Base-by-base conservation (phyloP, 2,888 invertebrate genomes). In the Xestia ashworthii region DNA sequence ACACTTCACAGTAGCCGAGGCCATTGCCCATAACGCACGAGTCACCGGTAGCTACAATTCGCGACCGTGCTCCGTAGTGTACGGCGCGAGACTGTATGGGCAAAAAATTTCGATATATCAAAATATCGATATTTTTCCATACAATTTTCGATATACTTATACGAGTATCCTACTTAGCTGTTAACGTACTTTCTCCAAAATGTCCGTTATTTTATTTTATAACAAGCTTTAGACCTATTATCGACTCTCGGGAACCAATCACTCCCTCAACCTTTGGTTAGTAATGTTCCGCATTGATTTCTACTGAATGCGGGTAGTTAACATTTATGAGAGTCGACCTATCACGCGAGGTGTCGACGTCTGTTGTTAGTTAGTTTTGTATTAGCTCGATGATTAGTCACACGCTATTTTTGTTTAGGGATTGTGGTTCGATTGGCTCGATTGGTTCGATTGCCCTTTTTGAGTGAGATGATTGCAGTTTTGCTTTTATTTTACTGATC, bases 331-430 rank as follows among this genome's bases (percentile, higher is more conserved):
- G 69, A 65, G 44, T 16, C 82, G 82, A 85, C 90, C 85, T 87
- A 89, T 90, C 89, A 90, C 88, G 90, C 89, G 69, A 87, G 66
- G 78, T 75, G 81, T 71, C 58, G 62, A 79, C 70, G 62, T 44
- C 19, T 55, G 65, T 70, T 71, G 71, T 73, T 81, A 77, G 76
- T 80, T 78, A 76, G 71, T 76, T 67, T 71, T 81, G 25, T 65
- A 60, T 74, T 74, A 50, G 66, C 62, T 74, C 32, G n/a, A 74
- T 76, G 62, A 85, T 85, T 76, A 70, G 50, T 55, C 50, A 55
- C 77, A 79, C 72, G 74, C 68, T 76, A 80, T 72, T 78, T 74
- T 76, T 53, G 48, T 79, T 70, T 41, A 41, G 50, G 6, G 46
- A n/a, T 41, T 44, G 14, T 25, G 44, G 44, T 44, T 44, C 16